Evolutionary conservation across 2,888 invertebrate genomes (phyloP).

Genomic region (Allolobophora icterica): DNA sequence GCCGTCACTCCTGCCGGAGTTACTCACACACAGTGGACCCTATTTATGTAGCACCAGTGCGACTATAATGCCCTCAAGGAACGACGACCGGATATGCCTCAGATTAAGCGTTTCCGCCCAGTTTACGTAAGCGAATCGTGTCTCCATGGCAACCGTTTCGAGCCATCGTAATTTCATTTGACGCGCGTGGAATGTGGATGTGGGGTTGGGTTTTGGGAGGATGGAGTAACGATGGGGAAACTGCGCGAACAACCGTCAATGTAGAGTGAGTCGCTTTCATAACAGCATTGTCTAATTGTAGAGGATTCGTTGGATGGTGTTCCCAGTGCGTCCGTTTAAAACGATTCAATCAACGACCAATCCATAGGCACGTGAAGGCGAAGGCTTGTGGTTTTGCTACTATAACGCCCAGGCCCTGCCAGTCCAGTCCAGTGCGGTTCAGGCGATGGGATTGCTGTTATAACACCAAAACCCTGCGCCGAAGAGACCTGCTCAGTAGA

Average conservation of each 20-base stretch:
- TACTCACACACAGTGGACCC: not conserved
- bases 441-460: too few species aligned
- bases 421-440: too few species aligned
- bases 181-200: not conserved
- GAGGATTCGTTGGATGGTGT: not conserved
- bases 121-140: constrained; percentile 1
- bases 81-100: not conserved
- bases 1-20: not conserved
- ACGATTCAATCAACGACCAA: not conserved
- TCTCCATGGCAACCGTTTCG: not conserved
- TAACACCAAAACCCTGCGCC: not conserved
- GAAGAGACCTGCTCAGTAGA: not conserved
- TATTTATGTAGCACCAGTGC: not conserved
- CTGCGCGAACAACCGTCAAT: not conserved
- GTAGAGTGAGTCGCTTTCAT: not conserved
- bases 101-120: constrained; percentile 22
- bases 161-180: constrained; percentile 10
- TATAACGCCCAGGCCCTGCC: not conserved
- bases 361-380: not conserved
- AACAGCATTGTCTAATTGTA: not conserved
- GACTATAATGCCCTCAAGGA: not conserved
- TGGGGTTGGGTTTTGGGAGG: not conserved
- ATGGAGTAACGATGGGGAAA: not conserved
- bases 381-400: too few species aligned
- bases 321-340: not conserved